A percentile compares a stretch with the other conserved stretches of the same genome.
Conservation (phyloP, 2,797 vertebrate genomes). For the Chaenodraco wilsoni region DNA sequence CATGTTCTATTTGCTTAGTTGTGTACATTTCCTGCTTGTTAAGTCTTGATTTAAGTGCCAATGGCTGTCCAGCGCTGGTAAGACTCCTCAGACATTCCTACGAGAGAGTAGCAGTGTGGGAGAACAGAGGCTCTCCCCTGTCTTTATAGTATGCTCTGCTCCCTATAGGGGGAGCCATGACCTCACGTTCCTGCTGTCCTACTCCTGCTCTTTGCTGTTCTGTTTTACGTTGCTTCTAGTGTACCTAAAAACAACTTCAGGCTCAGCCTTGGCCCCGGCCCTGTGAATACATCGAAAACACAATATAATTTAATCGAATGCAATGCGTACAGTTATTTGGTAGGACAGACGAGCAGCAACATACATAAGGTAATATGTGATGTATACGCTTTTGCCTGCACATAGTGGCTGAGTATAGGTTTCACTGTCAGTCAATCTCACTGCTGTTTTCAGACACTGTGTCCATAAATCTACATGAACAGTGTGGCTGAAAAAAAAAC, state of each 20-base stretch:
- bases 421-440: constrained; percentile 62
- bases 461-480: neutral
- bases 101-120: constrained; percentile 23
- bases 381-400: constrained; percentile 57
- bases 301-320: constrained; percentile 55
- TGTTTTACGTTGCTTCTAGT: constrained; percentile 44
- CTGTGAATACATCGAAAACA: constrained; percentile 52
- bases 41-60: constrained; percentile 37
- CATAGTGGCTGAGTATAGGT: constrained; percentile 58
- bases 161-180: constrained; percentile 85
- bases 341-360: constrained; percentile 46
- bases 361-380: constrained; percentile 53
- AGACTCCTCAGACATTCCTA: constrained; percentile 27
- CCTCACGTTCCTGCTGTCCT: constrained; percentile 66
- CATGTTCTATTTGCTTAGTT: constrained; percentile 27
- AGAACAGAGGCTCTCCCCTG: constrained; percentile 26
- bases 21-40: constrained; percentile 48
- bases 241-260: constrained; percentile 50
- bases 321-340: constrained; percentile 29
- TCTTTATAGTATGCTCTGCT: constrained; percentile 41
- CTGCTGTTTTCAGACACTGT: constrained; percentile 29
- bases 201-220: constrained; percentile 10
- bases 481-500: constrained; percentile 6
- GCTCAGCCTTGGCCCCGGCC: constrained; percentile 18
- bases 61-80: constrained; percentile 37